Percentiles rank a stretch among this genome's conserved stretches.
Evolutionary conservation across 1,140 invertebrate genomes (phyloP).

Genomic region (Drosophila bipectinata): DNA sequence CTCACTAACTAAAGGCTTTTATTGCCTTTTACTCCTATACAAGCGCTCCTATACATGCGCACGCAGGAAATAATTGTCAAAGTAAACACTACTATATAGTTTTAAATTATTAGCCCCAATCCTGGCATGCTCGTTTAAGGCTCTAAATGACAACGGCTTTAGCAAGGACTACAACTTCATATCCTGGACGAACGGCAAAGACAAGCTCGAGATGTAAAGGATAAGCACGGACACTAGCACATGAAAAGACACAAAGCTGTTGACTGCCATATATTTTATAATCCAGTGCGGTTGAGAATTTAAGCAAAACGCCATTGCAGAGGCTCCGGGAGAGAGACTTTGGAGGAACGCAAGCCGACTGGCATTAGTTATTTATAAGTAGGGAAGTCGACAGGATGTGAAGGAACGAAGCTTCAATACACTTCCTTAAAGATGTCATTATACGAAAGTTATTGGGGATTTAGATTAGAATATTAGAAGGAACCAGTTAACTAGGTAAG

Average conservation of each 20-base stretch:
- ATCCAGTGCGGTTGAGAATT: slow-evolving; percentile 70
- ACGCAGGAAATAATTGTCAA: slow-evolving; percentile 76
- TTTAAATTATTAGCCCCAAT: slow-evolving; percentile 73
- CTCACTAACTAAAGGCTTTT: neutral
- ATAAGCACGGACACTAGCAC: slow-evolving; percentile 49
- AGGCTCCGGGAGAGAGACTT: slow-evolving; percentile 1
- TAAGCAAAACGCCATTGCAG: slow-evolving; percentile 58
- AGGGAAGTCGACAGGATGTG: neutral
- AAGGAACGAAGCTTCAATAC: slow-evolving; percentile 31
- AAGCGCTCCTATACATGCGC: neutral
- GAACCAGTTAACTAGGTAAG: no score
- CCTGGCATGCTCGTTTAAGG: slow-evolving; percentile 51
- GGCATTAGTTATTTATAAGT: slow-evolving; percentile 37
- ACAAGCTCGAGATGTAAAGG: slow-evolving; percentile 62
- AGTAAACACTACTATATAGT: slow-evolving; percentile 70
- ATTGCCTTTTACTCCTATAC: neutral
- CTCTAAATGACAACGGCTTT: slow-evolving; percentile 46
- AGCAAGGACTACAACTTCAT: slow-evolving; percentile 27
- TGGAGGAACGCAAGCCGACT: neutral
- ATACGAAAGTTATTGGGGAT: no score
- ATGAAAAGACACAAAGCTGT: slow-evolving; percentile 34
- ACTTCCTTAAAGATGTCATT: slow-evolving; percentile 13
- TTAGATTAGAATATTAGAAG: no score
- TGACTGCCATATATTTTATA: slow-evolving; percentile 72
- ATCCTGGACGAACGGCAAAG: slow-evolving; percentile 44